phyloP scores from a whole-genome alignment of 1,140 invertebrate species.

The Polyergus mexicanus region DNA sequence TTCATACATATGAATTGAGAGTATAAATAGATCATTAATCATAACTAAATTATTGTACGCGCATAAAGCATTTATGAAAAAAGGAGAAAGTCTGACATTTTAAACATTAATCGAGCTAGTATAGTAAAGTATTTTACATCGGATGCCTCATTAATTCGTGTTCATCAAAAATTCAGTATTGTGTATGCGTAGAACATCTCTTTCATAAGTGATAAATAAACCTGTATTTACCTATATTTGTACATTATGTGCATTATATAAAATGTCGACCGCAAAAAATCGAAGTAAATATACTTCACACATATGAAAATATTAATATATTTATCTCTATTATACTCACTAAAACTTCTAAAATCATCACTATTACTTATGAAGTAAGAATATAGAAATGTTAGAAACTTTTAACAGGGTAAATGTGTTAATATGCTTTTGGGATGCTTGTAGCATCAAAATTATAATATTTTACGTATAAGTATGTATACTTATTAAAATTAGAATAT shows the following conservation, averaged over 20 bases:
- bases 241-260: conserved; percentile 64
- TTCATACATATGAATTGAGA: conserved; percentile 47
- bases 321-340: conserved; percentile 70
- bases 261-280: conserved; percentile 56
- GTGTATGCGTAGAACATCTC: conserved; percentile 71
- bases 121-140: conserved; percentile 67
- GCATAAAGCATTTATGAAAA: conserved; percentile 63
- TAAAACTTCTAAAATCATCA: conserved; percentile 63
- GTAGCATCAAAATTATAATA: conserved; percentile 54
- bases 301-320: conserved; percentile 64
- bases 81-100: conserved; percentile 66
- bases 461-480: conserved; percentile 61
- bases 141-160: conserved; percentile 73
- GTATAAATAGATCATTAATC: conserved; percentile 60
- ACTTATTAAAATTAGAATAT: conserved; percentile 52
- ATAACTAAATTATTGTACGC: conserved; percentile 60
- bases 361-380: conserved; percentile 56
- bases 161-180: conserved; percentile 72
- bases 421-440: conserved; percentile 60
- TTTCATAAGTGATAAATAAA: conserved; percentile 72
- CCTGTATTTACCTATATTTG: conserved; percentile 72
- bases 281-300: conserved; percentile 53
- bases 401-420: conserved; percentile 69
- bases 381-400: conserved; percentile 64
- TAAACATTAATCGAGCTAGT: conserved; percentile 68